Evolutionary conservation across 2,113 vertebrate genomes (phyloP).

Genomic region (Nycticryphes semicollaris): DNA sequence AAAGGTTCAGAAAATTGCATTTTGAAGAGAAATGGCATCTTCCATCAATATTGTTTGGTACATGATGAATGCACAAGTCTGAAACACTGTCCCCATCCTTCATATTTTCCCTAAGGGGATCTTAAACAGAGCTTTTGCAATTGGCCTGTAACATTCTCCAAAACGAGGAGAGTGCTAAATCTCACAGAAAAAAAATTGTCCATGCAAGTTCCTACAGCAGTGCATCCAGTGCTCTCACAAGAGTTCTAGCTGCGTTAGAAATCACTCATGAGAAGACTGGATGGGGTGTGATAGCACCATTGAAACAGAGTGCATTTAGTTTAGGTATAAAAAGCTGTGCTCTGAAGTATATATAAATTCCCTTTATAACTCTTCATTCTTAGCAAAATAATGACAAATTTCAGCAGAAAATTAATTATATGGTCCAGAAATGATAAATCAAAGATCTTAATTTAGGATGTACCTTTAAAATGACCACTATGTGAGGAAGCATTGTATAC

Average conservation of each 20-base stretch:
- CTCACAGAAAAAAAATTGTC: background rate
- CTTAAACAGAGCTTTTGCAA: background rate
- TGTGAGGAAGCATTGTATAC: background rate
- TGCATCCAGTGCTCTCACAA: background rate
- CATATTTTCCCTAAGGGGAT: background rate
- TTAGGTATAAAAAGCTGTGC: background rate
- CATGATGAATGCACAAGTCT: background rate
- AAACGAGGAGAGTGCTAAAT: background rate
- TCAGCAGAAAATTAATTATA: background rate
- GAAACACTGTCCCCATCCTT: background rate
- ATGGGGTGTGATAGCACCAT: background rate
- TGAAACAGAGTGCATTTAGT: background rate
- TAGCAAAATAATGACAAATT: background rate
- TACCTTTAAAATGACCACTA: background rate
- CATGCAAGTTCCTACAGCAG: background rate
- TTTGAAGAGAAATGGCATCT: background rate
- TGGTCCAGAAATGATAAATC: background rate
- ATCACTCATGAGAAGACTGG: background rate
- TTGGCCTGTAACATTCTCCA: background rate
- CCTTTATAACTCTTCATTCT: background rate
- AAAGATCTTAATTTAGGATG: background rate
- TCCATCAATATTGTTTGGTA: background rate
- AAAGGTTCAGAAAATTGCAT: background rate
- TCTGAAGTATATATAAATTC: background rate
- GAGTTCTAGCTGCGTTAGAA: background rate